These are phyloP conservation scores for Liasis olivaceus DNA, from an alignment of 2,797 vertebrate species.

Conservation along the genomic window DNA sequence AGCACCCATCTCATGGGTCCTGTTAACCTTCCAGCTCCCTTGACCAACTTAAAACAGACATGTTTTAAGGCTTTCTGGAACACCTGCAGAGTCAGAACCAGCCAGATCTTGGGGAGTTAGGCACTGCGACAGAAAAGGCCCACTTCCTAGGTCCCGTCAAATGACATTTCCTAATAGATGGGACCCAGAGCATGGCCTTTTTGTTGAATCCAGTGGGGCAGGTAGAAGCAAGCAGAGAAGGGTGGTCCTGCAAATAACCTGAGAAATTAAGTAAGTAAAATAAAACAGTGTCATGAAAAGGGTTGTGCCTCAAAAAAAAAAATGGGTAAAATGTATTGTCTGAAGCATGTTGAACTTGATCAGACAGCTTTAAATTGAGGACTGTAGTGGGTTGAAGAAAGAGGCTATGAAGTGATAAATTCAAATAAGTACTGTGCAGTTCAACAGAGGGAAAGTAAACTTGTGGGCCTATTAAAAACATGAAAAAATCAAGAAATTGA, in stretches of 20 bases:
- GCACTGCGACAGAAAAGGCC: background rate
- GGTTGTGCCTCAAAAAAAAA: background rate
- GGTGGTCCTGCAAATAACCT: background rate
- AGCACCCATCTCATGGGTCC: background rate
- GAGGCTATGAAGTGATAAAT: background rate
- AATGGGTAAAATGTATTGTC: background rate
- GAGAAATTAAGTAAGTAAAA: background rate
- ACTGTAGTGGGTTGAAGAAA: background rate
- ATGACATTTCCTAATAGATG: background rate
- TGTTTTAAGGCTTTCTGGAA: background rate
- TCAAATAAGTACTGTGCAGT: background rate
- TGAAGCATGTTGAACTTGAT: background rate
- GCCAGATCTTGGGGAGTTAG: background rate
- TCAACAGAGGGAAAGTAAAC: background rate
- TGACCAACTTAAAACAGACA: background rate
- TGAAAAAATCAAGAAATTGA: background rate
- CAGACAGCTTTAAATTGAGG: background rate
- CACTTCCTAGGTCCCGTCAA: background rate
- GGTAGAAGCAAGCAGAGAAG: background rate
- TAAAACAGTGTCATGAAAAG: background rate
- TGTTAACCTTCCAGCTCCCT: background rate
- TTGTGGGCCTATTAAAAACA: background rate
- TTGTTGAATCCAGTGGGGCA: background rate
- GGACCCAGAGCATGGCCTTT: background rate
- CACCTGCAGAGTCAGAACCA: background rate